These are phyloP conservation scores for Drosophila nigrodunni DNA, from an alignment of 1,140 invertebrate species.

Conservation along the genomic window DNA sequence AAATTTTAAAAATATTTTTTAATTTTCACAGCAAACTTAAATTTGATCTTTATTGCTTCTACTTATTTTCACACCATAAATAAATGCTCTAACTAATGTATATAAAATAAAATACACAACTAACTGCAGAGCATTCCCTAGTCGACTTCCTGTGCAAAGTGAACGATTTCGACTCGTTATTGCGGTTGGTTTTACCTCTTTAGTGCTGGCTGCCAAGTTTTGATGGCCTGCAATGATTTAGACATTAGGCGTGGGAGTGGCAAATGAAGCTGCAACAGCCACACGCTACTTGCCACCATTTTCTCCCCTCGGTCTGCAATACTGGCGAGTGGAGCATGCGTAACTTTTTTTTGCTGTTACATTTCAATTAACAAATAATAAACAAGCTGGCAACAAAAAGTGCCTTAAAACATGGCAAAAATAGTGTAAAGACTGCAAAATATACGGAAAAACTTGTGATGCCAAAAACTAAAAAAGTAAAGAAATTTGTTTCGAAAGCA, in stretches of 20 bases:
- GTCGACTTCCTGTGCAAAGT: not conserved
- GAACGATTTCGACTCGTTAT: conserved; percentile 21
- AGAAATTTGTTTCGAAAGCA: conserved; percentile 70
- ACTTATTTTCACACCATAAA: too few relatives aligned
- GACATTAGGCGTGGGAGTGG: conserved; percentile 54
- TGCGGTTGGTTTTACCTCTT: conserved; percentile 27
- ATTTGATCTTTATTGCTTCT: too few relatives aligned
- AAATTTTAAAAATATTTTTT: too few relatives aligned
- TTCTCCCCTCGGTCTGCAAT: not conserved
- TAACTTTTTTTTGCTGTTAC: conserved; percentile 71
- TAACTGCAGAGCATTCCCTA: not conserved
- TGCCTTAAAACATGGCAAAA: conserved; percentile 52
- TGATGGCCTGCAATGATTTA: conserved; percentile 54
- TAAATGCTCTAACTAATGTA: too few relatives aligned
- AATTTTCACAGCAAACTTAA: too few relatives aligned
- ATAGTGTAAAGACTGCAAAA: conserved; percentile 49
- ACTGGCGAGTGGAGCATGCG: conserved; percentile 20
- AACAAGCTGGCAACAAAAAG: conserved; percentile 71
- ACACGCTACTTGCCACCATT: conserved; percentile 26
- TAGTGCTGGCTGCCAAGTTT: conserved; percentile 29
- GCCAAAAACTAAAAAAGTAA: not conserved
- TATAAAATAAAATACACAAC: too few relatives aligned
- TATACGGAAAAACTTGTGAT: conserved; percentile 33
- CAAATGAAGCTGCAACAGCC: conserved; percentile 33
- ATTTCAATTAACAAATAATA: conserved; percentile 83